Evolutionary conservation across 2,888 invertebrate genomes (phyloP).

Genomic region (Urechis unicinctus): DNA sequence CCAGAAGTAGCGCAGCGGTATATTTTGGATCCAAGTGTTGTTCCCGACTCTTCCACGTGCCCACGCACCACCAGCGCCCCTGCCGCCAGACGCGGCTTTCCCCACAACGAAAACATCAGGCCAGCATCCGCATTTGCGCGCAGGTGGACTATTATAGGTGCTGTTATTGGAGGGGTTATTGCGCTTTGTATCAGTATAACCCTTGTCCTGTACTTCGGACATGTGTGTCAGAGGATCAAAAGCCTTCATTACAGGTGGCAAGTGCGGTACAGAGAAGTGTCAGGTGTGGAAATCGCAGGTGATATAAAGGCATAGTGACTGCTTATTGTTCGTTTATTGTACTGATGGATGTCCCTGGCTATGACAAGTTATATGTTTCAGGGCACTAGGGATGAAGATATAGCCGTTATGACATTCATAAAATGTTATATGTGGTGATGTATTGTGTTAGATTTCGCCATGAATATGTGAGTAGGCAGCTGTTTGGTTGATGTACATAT

Average conservation of each 20-base stretch:
- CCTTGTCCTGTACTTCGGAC: slow-evolving; percentile 14
- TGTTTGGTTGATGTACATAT: too few relatives aligned
- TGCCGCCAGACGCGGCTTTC: too few relatives aligned
- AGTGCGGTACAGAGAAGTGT: slow-evolving; percentile 24
- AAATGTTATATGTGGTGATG: too few relatives aligned
- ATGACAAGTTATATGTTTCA: too few relatives aligned
- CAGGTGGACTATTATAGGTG: not conserved
- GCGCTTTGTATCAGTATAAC: not conserved
- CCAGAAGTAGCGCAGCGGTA: slow-evolving; percentile 8
- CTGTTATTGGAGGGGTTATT: not conserved
- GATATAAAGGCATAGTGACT: too few relatives aligned
- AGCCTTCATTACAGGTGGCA: slow-evolving; percentile 23
- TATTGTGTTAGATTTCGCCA: too few relatives aligned
- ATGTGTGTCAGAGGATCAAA: slow-evolving; percentile 19
- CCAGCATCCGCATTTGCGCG: not conserved
- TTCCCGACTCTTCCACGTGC: slow-evolving; percentile 9
- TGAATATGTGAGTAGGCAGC: too few relatives aligned
- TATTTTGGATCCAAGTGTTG: slow-evolving; percentile 11
- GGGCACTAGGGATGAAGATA: too few relatives aligned
- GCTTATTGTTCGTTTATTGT: too few relatives aligned
- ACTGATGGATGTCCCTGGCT: too few relatives aligned
- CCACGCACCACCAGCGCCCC: too few relatives aligned
- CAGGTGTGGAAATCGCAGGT: slow-evolving; percentile 17
- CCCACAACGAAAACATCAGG: not conserved
- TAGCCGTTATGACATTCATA: too few relatives aligned